phyloP scores from a whole-genome alignment of 2,797 vertebrate genomes.

The Siniperca obscura region DNA sequence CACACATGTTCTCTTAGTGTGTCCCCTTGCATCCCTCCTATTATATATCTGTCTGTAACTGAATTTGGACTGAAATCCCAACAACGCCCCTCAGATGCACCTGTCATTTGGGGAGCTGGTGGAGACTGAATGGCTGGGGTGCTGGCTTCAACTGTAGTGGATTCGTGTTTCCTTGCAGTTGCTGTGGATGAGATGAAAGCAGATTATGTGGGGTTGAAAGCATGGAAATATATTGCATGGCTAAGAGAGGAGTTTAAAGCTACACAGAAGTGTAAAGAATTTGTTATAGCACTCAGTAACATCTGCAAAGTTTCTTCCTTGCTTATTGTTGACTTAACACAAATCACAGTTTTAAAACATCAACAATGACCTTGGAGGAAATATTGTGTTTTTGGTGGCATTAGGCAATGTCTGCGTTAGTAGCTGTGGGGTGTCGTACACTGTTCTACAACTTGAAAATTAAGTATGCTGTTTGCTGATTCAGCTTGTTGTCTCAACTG shows the following conservation, averaged over 20 bases:
- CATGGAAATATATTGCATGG: not conserved
- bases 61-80: conserved; percentile 24
- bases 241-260: not conserved
- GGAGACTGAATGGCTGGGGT: not conserved
- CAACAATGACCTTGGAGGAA: not conserved
- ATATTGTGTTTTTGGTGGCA: not conserved
- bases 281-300: not conserved
- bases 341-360: conserved; percentile 10
- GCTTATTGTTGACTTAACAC: not conserved
- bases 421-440: not conserved
- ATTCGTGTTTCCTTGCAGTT: conserved; percentile 33
- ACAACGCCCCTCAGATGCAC: conserved; percentile 48
- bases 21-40: not conserved
- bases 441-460: not conserved
- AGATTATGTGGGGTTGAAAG: not conserved
- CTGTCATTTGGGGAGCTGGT: conserved; percentile 37
- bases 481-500: conserved; percentile 1
- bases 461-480: not conserved
- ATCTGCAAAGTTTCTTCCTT: not conserved
- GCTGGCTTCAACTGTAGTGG: conserved; percentile 21
- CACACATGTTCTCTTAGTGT: not conserved
- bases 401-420: not conserved
- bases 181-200: conserved; percentile 33
- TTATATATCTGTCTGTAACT: conserved; percentile 13
- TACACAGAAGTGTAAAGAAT: not conserved